These are phyloP conservation scores for Panzeria rudis DNA, from an alignment of 2,888 invertebrate genomes.

Conservation along the genomic window DNA sequence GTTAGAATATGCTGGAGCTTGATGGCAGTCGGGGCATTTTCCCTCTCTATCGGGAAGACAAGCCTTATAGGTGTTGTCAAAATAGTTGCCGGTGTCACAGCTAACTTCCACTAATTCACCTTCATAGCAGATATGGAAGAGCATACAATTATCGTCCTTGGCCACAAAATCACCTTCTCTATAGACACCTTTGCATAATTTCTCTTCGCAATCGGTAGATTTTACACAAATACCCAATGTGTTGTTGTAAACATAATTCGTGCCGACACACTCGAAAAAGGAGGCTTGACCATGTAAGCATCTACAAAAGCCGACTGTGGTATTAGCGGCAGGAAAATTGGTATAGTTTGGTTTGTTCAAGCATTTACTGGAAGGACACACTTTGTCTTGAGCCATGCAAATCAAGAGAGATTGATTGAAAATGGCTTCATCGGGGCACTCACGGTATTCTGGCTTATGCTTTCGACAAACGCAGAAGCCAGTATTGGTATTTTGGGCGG, in stretches of 20 bases:
- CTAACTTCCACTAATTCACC: slow-evolving; percentile 75
- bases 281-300: slow-evolving; percentile 32
- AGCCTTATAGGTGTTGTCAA: slow-evolving; percentile 52
- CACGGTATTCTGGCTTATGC: slow-evolving; percentile 7
- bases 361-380: slow-evolving; percentile 42
- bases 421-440: slow-evolving; percentile 24
- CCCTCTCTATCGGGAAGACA: slow-evolving; percentile 66
- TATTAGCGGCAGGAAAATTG: slow-evolving; percentile 49
- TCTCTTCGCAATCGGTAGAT: background rate
- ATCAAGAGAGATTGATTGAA: slow-evolving; percentile 11
- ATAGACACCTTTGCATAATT: slow-evolving; percentile 64
- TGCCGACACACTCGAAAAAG: slow-evolving; percentile 20
- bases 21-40: slow-evolving; percentile 62
- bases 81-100: slow-evolving; percentile 77
- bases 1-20: background rate
- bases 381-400: slow-evolving; percentile 25
- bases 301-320: slow-evolving; percentile 50
- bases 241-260: slow-evolving; percentile 7
- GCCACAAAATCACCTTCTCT: slow-evolving; percentile 73
- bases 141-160: slow-evolving; percentile 74
- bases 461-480: slow-evolving; percentile 50
- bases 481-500: slow-evolving; percentile 19
- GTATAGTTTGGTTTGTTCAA: background rate
- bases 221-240: slow-evolving; percentile 20
- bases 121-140: slow-evolving; percentile 76